These are phyloP conservation scores for Drosophila colorata DNA, from an alignment of 2,888 invertebrate species.

Conservation along the genomic window DNA sequence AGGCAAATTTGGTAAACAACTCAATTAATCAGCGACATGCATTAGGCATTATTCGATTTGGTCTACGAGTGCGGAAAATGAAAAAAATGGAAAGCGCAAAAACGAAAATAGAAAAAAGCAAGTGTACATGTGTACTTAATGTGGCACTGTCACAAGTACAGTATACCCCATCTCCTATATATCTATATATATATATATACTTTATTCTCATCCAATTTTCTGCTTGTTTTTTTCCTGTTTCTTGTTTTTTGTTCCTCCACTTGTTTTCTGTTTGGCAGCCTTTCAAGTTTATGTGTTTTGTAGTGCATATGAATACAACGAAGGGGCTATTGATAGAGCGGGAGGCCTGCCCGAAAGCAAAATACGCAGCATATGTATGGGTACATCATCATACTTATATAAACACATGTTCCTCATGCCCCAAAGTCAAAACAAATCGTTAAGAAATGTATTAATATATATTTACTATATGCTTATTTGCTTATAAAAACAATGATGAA, in stretches of 20 bases:
- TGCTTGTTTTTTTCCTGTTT: constrained; percentile 2
- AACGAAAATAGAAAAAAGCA: constrained; percentile 21
- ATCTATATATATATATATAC: constrained; percentile 1
- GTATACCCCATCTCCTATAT: constrained; percentile 1
- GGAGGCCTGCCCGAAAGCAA: constrained; percentile 39
- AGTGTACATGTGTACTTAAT: constrained; percentile 19
- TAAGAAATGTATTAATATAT: constrained; percentile 17
- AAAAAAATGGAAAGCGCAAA: constrained; percentile 7
- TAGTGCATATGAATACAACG: constrained; percentile 1
- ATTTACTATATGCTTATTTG: constrained; percentile 6
- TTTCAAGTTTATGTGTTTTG: constrained; percentile 34
- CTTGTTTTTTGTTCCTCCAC: constrained; percentile 4
- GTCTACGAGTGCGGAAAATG: constrained; percentile 18
- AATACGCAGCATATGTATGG: constrained; percentile 8
- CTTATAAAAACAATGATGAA: constrained; percentile 2
- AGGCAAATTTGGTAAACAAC: constrained; percentile 60
- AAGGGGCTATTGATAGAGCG: constrained; percentile 1
- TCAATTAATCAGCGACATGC: constrained; percentile 60
- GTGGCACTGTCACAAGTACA: constrained; percentile 14
- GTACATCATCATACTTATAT: constrained; percentile 10
- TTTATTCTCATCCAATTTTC: constrained; percentile 17
- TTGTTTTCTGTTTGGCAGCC: constrained; percentile 29
- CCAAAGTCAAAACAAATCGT: constrained; percentile 35
- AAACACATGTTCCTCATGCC: constrained; percentile 24
- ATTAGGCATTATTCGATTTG: constrained; percentile 41